Evolutionary conservation across 2,797 vertebrate genomes (phyloP).

Genomic region (Coregonus sp.): DNA sequence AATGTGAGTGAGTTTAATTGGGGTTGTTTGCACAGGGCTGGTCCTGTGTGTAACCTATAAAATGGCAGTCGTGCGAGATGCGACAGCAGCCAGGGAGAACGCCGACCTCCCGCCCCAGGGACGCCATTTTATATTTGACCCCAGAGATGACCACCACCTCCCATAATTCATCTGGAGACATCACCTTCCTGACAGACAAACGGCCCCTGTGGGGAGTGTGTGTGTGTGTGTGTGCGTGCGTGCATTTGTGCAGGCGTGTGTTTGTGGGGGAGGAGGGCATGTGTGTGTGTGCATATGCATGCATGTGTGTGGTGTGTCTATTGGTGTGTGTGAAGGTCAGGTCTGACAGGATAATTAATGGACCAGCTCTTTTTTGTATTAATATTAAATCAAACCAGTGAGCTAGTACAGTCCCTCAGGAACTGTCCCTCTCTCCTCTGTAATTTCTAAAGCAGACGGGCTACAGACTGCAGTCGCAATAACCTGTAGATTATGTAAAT

Average conservation of each 20-base stretch:
- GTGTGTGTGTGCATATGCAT: conserved; percentile 1
- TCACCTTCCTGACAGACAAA: conserved; percentile 71
- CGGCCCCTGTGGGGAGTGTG: conserved; percentile 45
- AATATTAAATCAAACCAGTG: conserved; percentile 72
- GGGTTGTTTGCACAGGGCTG: conserved; percentile 61
- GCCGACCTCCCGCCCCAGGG: conserved; percentile 44
- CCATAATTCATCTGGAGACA: conserved; percentile 73
- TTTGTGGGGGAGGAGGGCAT: conserved; percentile 10
- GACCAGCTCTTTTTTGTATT: conserved; percentile 57
- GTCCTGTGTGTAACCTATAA: conserved; percentile 73
- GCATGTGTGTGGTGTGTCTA: no score
- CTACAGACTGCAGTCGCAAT: background rate
- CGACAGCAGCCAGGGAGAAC: conserved; percentile 54
- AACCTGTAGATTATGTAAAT: no score
- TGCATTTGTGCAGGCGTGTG: conserved; percentile 19
- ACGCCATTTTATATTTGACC: conserved; percentile 65
- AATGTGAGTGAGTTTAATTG: conserved; percentile 73
- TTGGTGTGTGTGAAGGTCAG: conserved; percentile 69
- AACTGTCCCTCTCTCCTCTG: conserved; percentile 68
- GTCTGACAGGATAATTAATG: conserved; percentile 74
- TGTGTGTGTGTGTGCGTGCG: background rate
- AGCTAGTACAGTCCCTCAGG: conserved; percentile 57
- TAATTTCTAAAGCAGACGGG: conserved; percentile 56
- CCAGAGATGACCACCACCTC: conserved; percentile 66
- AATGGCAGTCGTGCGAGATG: conserved; percentile 67